These are phyloP conservation scores for Alosa sapidissima DNA, from an alignment of 2,797 vertebrate genomes.

Conservation along the genomic window DNA sequence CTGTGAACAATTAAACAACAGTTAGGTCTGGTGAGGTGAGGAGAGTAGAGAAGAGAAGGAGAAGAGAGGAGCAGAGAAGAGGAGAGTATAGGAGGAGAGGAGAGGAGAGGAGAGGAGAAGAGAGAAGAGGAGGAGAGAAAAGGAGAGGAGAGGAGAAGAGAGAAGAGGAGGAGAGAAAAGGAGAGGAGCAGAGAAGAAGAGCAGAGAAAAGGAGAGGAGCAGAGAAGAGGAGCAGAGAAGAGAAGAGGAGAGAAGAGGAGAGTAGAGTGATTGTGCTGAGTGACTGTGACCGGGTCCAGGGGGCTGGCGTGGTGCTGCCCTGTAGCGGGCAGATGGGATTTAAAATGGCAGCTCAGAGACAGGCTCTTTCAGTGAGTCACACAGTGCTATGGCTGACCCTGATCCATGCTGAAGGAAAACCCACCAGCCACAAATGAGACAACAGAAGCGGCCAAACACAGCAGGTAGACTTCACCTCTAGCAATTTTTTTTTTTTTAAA, in stretches of 20 bases:
- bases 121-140: neutral
- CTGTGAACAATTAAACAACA: neutral
- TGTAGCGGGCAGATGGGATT: neutral
- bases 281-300: neutral
- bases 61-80: neutral
- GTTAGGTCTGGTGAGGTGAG: neutral
- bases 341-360: slow-evolving; percentile 1
- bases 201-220: neutral
- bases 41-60: neutral
- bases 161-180: neutral
- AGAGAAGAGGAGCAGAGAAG: neutral
- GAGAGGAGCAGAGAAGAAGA: neutral
- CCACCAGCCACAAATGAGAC: neutral
- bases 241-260: neutral
- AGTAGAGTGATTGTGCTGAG: neutral
- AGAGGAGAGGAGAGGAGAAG: neutral
- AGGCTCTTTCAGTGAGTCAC: neutral
- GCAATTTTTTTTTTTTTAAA: no score
- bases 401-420: neutral
- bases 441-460: no score
- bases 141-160: neutral
- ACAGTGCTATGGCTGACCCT: neutral
- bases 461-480: no score
- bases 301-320: neutral
- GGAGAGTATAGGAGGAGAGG: neutral